phyloP scores from a whole-genome alignment of 2,113 vertebrate genomes.

The Sialia sialis region DNA sequence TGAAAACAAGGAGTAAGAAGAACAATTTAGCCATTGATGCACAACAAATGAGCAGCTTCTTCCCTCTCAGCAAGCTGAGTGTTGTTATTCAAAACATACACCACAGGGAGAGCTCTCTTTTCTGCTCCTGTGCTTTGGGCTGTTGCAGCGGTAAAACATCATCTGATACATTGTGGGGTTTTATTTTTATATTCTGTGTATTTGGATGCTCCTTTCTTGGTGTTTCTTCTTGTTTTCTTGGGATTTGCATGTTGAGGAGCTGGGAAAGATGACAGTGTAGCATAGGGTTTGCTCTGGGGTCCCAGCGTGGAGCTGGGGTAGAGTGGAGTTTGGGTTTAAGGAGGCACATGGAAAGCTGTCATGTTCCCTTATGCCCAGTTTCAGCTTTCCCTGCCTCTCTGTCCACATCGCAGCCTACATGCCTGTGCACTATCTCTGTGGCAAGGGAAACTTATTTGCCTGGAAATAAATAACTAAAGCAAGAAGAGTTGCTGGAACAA shows the following conservation, averaged over 20 bases:
- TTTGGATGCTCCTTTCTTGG: not conserved
- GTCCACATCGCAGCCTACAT: not conserved
- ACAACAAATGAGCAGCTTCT: conserved; percentile 9
- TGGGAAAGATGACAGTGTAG: not conserved
- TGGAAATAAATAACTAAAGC: not conserved
- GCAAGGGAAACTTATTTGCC: not conserved
- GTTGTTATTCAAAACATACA: not conserved
- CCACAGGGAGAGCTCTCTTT: not conserved
- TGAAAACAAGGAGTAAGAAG: not conserved
- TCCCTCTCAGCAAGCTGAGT: not conserved
- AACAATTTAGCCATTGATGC: not conserved
- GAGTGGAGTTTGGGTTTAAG: not conserved
- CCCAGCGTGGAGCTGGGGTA: not conserved
- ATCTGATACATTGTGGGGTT: not conserved
- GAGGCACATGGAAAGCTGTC: not conserved
- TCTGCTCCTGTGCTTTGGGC: not conserved
- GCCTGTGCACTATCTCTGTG: not conserved
- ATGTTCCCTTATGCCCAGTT: not conserved
- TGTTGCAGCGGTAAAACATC: not conserved
- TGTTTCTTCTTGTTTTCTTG: not conserved
- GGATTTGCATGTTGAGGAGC: not conserved
- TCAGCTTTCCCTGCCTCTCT: not conserved
- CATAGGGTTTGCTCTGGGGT: not conserved
- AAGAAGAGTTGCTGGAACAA: not conserved
- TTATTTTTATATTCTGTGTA: not conserved